Base-by-base conservation (phyloP, 2,113 vertebrate species). In the Rhagologus leucostigma region DNA sequence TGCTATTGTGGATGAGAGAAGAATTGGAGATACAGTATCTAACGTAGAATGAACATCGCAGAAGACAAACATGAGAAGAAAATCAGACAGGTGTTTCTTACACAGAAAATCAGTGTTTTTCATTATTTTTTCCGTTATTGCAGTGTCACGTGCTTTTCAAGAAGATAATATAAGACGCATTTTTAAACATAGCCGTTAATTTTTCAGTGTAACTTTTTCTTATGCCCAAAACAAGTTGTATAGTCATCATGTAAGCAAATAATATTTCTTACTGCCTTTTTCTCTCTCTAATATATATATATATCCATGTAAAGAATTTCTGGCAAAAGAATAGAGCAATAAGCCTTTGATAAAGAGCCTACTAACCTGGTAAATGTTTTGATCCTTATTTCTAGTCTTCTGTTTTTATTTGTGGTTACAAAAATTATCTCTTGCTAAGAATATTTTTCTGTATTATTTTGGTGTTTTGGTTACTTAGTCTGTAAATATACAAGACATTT, bases 21-120 rank as follows among this genome's bases (percentile, higher is more conserved):
- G 39, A 91, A 50, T 5, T 42, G 1, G 5, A 5, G 2, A 14
- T 39, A 33, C 5, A 21, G 8, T 35, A 13, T 20, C 8, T 2
- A 1, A 5, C 17, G 7, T 2, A n/a, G 29, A 49, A 70, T 2
- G 2, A 56, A 44, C 20, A 21, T 59, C 3, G 4, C 5, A 15
- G 70, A 79, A 70, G 11, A 29, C 14, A 90, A 71, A 35, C 21
- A 11, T 21, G 21, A 50, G 35, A 78, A 78, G 24, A 41, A 91
- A 56, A 39, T 44, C 46, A 56, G 26, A 7, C 13, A 46, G 13
- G 15, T 46, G 14, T 50, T 71, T 89, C 63, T 91, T 35, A 67
- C 16, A 46, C 7, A 65, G 19, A 47, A 60, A 62, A 56, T 47
- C 30, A n/a, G 20, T 17, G 5, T 0, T 60, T 39, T 68, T 68